Evolutionary conservation across 2,888 invertebrate genomes (phyloP), one percentile per base, ranked within the genome.

Genomic region (Hirtodrosophila histrioides): DNA sequence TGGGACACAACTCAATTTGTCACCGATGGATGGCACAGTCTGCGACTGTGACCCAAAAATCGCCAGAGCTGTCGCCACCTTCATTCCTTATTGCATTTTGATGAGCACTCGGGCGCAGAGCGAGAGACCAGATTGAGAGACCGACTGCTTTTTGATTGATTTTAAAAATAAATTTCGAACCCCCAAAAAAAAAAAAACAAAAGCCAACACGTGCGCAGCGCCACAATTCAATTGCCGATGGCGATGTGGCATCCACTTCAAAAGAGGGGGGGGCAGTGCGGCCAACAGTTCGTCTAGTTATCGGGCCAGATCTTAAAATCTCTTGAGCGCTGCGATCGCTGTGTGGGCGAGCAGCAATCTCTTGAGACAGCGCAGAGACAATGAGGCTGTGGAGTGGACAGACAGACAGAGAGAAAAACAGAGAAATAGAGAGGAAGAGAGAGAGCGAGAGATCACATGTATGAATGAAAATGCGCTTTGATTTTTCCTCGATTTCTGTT

Each of bases 391-490:
- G 5, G 41, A 27, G 27, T 27, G 46, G 36, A 57, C 12, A 29
- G 27, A 41, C 4, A 24, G 37, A 40, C 11, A 48, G 23, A 62
- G 31, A 33, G 17, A 23, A 27, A 57, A 39, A 12, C 11, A 9
- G 46, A 23, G 12, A 4, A 27, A n/a, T 27, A n/a, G 41, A 10
- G 23, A 3, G 31, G n/a, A 33, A 54, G 12, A 37, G 49, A 11
- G 29, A n/a, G 56, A 54, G 57, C 27, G 49, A 31, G 27, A 35
- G 48, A 39, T 54, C 17, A 33, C 33, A 40, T 71, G 68, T 29
- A 71, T 78, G 75, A 78, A 78, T 82, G 84, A 75, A 79, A 79
- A 82, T 76, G 67, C 61, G 69, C 56, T 78, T 69, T 56, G 65
- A 69, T 74, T 80, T 82, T 74, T 70, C 54, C 46, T 33, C 37